phyloP scores from a whole-genome alignment of 2,113 vertebrate genomes.

The Suricata suricatta region DNA sequence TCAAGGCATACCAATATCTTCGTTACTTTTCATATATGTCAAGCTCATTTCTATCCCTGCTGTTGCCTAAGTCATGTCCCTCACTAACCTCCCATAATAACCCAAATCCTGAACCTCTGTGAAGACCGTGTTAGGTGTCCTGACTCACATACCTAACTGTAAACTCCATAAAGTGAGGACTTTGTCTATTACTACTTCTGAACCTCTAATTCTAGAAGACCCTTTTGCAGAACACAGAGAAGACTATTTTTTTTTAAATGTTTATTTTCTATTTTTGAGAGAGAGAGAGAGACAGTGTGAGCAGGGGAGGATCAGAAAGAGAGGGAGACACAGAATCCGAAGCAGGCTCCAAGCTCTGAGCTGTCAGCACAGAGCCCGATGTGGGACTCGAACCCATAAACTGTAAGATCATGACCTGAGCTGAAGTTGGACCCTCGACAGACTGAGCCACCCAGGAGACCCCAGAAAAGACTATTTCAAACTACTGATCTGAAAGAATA shows the following conservation, averaged over 20 bases:
- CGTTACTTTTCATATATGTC: neutral
- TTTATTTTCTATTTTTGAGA: too few relatives aligned
- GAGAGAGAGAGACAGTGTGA: too few relatives aligned
- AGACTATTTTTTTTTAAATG: neutral
- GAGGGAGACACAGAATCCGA: too few relatives aligned
- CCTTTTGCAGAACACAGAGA: neutral
- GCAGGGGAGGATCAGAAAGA: too few relatives aligned
- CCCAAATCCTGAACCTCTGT: neutral
- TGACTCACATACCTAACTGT: neutral
- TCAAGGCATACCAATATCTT: neutral
- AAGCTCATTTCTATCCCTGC: neutral
- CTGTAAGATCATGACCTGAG: too few relatives aligned
- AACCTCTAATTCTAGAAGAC: neutral
- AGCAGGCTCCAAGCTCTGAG: too few relatives aligned
- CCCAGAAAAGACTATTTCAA: neutral
- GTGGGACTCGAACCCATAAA: too few relatives aligned
- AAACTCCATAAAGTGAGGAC: neutral
- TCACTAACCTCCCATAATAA: neutral
- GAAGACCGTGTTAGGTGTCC: neutral
- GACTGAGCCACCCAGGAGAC: too few relatives aligned
- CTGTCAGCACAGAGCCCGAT: too few relatives aligned
- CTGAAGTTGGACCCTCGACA: too few relatives aligned
- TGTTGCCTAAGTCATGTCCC: neutral
- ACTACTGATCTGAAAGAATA: neutral
- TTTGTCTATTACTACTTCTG: neutral